Conservation (phyloP, 2,113 vertebrate species). For the Cryptotis parvus region DNA sequence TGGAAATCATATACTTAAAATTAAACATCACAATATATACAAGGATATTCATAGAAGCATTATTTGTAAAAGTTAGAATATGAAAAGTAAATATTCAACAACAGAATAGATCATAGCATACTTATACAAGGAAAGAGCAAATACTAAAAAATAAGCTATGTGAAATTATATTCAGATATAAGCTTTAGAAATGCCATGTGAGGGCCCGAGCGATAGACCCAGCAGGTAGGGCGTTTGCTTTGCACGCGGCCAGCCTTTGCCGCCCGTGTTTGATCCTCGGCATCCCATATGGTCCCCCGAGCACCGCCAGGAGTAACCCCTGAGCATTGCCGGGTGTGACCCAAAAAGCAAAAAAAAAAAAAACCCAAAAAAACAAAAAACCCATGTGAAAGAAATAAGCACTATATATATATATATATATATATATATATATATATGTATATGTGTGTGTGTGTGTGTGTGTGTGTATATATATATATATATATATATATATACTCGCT, state of each 20-base stretch:
- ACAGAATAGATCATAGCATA: neutral
- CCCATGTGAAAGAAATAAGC: neutral
- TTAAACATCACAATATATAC: neutral
- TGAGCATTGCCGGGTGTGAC: too few relatives aligned
- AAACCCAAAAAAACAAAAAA: too few relatives aligned
- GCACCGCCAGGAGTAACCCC: too few relatives aligned
- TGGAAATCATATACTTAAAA: neutral
- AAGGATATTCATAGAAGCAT: neutral
- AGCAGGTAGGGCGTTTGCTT: too few relatives aligned
- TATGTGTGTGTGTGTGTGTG: too few relatives aligned
- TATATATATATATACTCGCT: neutral
- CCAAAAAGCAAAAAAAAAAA: too few relatives aligned
- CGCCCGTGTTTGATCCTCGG: too few relatives aligned
- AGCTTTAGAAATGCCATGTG: too few relatives aligned
- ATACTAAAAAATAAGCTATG: neutral
- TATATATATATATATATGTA: neutral
- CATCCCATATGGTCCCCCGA: too few relatives aligned
- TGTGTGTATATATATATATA: neutral
- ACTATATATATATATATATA: neutral
- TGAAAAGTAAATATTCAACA: neutral
- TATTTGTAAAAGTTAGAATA: neutral
- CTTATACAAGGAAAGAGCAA: slow-evolving; percentile 1
- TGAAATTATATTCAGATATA: slow-evolving; percentile 17
- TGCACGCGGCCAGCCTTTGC: too few relatives aligned
- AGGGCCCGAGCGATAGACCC: too few relatives aligned